A percentile compares a stretch with the other conserved stretches of the same genome.
Evolutionary conservation across 1,140 invertebrate genomes (phyloP).

Genomic region (Conus ventricosus): DNA sequence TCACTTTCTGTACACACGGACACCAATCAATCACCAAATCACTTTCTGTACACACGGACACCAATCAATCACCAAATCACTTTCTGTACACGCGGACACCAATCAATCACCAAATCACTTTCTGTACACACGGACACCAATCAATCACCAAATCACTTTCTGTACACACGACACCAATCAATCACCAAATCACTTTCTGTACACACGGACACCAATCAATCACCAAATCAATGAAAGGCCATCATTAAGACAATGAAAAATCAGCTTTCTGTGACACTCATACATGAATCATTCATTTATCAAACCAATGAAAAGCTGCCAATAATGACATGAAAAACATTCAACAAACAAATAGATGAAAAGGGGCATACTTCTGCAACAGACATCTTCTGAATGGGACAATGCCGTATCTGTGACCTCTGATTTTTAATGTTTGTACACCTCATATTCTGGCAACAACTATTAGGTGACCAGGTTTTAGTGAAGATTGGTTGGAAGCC

Average conservation of each 20-base stretch:
- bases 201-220: slow-evolving; percentile 3
- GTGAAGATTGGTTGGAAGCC: no score
- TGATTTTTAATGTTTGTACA: no score
- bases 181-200: slow-evolving; percentile 46
- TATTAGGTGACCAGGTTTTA: no score
- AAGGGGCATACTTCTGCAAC: no score
- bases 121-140: neutral
- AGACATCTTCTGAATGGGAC: no score
- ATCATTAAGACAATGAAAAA: neutral
- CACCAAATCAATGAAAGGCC: neutral
- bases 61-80: neutral
- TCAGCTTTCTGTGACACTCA: neutral
- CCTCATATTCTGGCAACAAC: no score
- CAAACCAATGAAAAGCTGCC: neutral
- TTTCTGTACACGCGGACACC: neutral
- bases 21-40: neutral
- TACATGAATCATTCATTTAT: neutral
- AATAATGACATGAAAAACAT: neutral
- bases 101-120: neutral
- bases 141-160: neutral
- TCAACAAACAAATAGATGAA: neutral
- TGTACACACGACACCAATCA: neutral
- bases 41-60: neutral
- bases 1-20: neutral
- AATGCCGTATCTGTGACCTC: no score